These are phyloP conservation scores for Lycia hirtaria DNA, from an alignment of 2,888 invertebrate species.

Conservation along the genomic window DNA sequence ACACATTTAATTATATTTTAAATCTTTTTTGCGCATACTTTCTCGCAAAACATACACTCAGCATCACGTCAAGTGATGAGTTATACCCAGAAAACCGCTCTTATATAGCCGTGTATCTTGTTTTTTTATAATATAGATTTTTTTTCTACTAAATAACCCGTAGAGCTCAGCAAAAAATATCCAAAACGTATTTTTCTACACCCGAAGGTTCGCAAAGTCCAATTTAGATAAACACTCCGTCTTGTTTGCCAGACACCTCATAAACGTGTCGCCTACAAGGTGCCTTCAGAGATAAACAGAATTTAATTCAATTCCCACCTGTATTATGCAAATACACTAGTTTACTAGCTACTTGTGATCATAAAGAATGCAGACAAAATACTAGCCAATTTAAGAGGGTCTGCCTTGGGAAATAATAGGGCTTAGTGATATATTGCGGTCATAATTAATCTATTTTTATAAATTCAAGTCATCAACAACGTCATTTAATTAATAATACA, in stretches of 20 bases:
- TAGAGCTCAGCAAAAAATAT: not conserved
- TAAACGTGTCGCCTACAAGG: not conserved
- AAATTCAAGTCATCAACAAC: too few relatives aligned
- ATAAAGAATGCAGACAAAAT: not conserved
- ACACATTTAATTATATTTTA: too few relatives aligned
- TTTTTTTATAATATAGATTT: too few relatives aligned
- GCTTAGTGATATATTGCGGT: too few relatives aligned
- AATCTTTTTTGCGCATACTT: too few relatives aligned
- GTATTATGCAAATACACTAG: not conserved
- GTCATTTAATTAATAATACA: too few relatives aligned
- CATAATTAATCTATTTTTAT: too few relatives aligned
- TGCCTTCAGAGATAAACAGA: not conserved
- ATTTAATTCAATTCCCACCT: not conserved
- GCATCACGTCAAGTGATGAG: too few relatives aligned
- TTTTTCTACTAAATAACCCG: not conserved
- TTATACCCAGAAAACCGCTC: too few relatives aligned
- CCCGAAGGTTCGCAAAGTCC: not conserved
- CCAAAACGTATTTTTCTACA: not conserved
- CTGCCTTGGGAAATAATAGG: not conserved
- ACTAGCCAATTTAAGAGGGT: not conserved
- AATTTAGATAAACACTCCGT: constrained; percentile 1
- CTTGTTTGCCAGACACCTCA: not conserved
- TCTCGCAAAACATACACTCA: too few relatives aligned
- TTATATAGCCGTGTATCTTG: too few relatives aligned
- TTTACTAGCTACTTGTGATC: not conserved